Evolutionary conservation across 2,797 vertebrate species (phyloP).

Genomic region (Hoplostethus mediterraneus): DNA sequence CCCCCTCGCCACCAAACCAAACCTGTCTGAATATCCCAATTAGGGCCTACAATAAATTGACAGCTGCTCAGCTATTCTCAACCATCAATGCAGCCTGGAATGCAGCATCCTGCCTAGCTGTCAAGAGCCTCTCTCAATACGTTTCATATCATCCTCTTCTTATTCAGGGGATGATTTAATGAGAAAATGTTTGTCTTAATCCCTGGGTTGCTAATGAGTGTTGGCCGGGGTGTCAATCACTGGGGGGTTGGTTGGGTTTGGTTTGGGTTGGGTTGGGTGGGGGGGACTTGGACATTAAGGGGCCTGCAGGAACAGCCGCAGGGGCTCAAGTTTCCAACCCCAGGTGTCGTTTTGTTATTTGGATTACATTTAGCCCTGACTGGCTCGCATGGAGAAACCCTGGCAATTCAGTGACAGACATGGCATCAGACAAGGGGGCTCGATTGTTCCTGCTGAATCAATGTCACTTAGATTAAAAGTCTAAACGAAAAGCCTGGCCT

Average conservation of each 20-base stretch:
- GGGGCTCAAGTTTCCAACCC: constrained; percentile 77
- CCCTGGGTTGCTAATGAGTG: constrained; percentile 66
- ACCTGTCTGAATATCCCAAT: constrained; percentile 63
- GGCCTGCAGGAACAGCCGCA: constrained; percentile 70
- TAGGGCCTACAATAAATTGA: constrained; percentile 64
- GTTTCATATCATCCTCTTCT: constrained; percentile 38
- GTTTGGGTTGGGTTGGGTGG: constrained; percentile 1
- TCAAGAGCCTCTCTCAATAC: constrained; percentile 31
- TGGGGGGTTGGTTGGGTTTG: constrained; percentile 19
- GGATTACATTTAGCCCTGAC: constrained; percentile 73
- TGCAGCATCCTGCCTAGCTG: constrained; percentile 49
- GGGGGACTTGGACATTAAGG: constrained; percentile 19
- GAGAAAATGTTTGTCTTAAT: constrained; percentile 70
- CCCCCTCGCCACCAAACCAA: constrained; percentile 1
- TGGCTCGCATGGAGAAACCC: constrained; percentile 63
- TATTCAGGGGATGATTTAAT: constrained; percentile 59
- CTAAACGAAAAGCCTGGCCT: constrained; percentile 71
- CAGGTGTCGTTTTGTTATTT: constrained; percentile 83
- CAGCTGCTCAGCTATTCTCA: constrained; percentile 60
- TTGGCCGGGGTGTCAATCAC: constrained; percentile 65
- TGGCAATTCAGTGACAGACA: constrained; percentile 67
- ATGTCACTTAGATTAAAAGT: constrained; percentile 83
- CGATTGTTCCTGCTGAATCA: constrained; percentile 77
- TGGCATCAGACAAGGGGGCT: constrained; percentile 70
- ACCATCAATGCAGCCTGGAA: constrained; percentile 40